Conservation (phyloP, 2,888 invertebrate species). For the Ecdyonurus torrentis region DNA sequence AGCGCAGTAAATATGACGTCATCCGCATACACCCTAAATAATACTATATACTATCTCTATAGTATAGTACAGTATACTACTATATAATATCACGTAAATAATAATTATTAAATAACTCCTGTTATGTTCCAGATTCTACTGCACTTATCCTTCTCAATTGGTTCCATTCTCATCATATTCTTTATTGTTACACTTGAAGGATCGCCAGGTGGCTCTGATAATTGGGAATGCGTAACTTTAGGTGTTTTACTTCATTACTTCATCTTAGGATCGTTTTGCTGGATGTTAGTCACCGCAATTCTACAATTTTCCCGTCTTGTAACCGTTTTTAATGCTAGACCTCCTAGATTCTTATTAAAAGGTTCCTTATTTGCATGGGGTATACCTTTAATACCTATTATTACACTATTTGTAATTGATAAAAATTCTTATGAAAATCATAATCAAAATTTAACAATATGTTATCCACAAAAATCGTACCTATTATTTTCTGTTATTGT, state of each 20-base stretch:
- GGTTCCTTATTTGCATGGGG: constrained; percentile 11
- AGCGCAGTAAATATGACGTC: too few relatives aligned
- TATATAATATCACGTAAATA: too few relatives aligned
- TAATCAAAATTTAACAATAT: not conserved
- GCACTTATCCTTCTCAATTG: constrained; percentile 42
- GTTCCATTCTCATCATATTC: constrained; percentile 35
- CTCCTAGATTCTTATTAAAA: constrained; percentile 11
- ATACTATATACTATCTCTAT: too few relatives aligned
- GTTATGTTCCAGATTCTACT: constrained; percentile 37
- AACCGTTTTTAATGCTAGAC: constrained; percentile 8
- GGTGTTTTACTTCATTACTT: constrained; percentile 12
- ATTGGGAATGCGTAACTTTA: constrained; percentile 10
- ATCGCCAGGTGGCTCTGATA: too few relatives aligned
- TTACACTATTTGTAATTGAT: not conserved
- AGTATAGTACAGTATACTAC: too few relatives aligned
- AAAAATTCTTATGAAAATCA: constrained; percentile 5
- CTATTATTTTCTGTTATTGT: constrained; percentile 8
- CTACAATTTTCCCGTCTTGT: constrained; percentile 11
- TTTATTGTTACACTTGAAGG: not conserved
- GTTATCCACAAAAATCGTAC: constrained; percentile 9
- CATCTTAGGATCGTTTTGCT: constrained; percentile 11
- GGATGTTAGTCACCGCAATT: constrained; percentile 13
- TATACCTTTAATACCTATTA: constrained; percentile 9
- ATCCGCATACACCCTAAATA: too few relatives aligned
- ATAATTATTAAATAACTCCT: too few relatives aligned